Evolutionary conservation across 1,140 invertebrate genomes (phyloP).

Genomic region (Saxidomus purpurata): DNA sequence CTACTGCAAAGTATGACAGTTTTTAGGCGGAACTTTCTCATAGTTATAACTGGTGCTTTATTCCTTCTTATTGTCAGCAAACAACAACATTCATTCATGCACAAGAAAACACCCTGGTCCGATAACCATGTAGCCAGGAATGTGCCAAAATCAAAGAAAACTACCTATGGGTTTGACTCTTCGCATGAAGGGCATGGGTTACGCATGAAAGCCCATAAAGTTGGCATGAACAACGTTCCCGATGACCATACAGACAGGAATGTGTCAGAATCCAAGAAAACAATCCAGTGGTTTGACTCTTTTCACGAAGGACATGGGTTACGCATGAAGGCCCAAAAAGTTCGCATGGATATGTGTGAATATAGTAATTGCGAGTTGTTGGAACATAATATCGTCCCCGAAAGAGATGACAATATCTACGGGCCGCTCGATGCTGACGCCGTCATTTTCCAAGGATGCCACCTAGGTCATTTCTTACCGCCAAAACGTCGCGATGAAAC

Average conservation of each 20-base stretch:
- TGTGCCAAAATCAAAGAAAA: no score
- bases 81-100: background rate
- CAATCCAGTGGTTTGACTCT: conserved; percentile 24
- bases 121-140: no score
- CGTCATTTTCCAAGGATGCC: conserved; percentile 22
- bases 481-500: background rate
- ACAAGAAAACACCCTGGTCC: no score
- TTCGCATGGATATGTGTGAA: background rate
- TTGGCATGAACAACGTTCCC: background rate
- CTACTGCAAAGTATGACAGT: background rate
- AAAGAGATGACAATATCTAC: background rate
- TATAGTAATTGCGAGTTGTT: background rate
- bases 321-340: background rate
- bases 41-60: background rate
- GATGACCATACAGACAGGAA: no score
- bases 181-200: conserved; percentile 16
- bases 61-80: background rate
- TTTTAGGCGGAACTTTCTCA: background rate
- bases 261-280: no score
- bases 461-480: background rate
- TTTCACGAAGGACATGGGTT: conserved; percentile 21
- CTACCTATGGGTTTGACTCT: background rate
- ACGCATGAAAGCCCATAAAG: background rate
- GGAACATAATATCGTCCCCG: background rate
- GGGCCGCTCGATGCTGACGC: conserved; percentile 3